Base-by-base conservation (phyloP, 2,113 vertebrate genomes). In the Ceyx margarethae region DNA sequence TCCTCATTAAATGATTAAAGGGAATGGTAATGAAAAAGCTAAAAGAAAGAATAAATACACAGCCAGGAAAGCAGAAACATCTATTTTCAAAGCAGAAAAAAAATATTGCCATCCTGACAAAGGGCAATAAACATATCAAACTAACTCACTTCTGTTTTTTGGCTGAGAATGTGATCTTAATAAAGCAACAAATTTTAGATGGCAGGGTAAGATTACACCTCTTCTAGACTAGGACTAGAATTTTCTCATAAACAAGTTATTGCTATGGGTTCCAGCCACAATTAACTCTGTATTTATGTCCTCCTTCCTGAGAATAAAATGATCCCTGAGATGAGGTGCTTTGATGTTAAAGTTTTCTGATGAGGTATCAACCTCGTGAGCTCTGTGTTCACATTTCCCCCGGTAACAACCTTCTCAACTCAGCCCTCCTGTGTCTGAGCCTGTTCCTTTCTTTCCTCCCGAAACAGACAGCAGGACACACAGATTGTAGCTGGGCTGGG, bases 1-100 rank as follows among this genome's bases (percentile, higher is more conserved):
- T 85, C 58, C 84, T 95, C 84, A 92, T 96, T 95, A 96, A 95
- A 93, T 91, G 93, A 94, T 95, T 95, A 95, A 93, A 95, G 75
- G 65, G 42, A 91, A 48, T 43, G 61, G 90, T 68, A 96, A 94
- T 75, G 90, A 91, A 95, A 94, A 94, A 91, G 57, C 93, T 85
- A 56, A 77, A 80, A 93, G 75, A 74, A 79, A 84, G 89, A 40
- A 68, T 87, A 94, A 94, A 91, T 96, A 92, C 50, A 73, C 75
- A 86, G 65, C 84, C 48, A 33, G 14, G 50, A 68, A 92, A 92
- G 74, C 65, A 95, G 61, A 62, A 64, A 72, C 85, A 93, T 87
- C 89, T 87, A 95, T 97, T 96, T 92, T n/a, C 94, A 96, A 94
- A 91, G 85, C 57, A 92, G 79, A 72, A 85, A 71, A 50, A 95